These are phyloP conservation scores for Acanthopleura granulata DNA, from an alignment of 2,888 invertebrate species.

Conservation along the genomic window DNA sequence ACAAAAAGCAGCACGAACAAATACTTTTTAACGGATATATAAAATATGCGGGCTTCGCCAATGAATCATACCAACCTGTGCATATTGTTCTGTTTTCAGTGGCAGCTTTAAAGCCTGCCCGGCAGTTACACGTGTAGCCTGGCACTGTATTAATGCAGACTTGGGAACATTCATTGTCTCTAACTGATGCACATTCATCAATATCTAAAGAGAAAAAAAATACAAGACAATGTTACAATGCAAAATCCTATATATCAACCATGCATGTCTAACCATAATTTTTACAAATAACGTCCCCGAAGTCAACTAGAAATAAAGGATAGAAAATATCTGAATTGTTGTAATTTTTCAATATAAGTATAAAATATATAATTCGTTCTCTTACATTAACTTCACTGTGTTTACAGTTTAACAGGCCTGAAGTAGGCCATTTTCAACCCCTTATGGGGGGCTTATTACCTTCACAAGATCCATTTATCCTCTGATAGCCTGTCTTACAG, in stretches of 20 bases:
- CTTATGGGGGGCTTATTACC: no score
- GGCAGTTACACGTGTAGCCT: not conserved
- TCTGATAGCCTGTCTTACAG: slow-evolving; percentile 24
- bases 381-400: no score
- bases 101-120: not conserved
- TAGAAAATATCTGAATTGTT: no score
- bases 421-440: no score
- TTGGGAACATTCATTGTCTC: not conserved
- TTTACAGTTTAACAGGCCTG: no score
- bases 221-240: not conserved
- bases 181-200: slow-evolving; percentile 1
- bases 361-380: no score
- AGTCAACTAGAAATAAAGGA: not conserved
- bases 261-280: no score
- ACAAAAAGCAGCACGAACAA: no score
- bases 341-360: no score
- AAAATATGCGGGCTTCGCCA: no score
- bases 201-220: not conserved
- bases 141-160: not conserved
- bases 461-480: slow-evolving; percentile 7
- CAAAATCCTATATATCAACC: no score
- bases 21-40: no score
- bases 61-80: not conserved
- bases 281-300: not conserved
- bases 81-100: not conserved